phyloP scores from a whole-genome alignment of 2,797 vertebrate genomes.

The Heliangelus exortis region DNA sequence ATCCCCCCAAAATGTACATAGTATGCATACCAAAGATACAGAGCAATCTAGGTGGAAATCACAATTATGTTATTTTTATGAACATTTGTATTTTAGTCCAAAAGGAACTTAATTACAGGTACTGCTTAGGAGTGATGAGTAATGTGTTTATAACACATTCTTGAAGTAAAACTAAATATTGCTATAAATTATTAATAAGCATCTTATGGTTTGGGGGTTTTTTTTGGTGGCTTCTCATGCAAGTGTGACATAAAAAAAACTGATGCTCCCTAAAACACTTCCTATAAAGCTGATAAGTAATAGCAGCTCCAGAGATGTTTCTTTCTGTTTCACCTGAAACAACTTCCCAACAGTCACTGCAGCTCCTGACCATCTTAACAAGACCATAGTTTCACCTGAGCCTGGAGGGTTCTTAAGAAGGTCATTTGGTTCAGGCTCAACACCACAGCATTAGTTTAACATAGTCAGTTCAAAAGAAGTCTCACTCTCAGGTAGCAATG shows the following conservation, averaged over 20 bases:
- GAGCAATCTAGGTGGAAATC: not conserved
- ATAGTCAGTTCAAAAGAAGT: not conserved
- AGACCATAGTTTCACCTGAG: not conserved
- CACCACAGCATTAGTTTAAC: not conserved
- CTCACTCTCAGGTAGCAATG: not conserved
- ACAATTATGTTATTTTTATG: not conserved
- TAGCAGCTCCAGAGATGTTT: not conserved
- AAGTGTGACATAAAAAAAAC: not conserved
- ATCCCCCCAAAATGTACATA: not conserved
- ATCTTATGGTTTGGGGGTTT: not conserved
- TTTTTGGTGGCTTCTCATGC: not conserved
- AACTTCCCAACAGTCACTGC: not conserved
- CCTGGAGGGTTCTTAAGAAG: not conserved
- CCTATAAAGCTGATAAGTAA: not conserved
- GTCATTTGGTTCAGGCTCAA: not conserved
- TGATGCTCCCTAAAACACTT: not conserved
- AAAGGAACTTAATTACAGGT: not conserved
- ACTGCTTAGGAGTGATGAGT: not conserved
- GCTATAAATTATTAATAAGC: not conserved
- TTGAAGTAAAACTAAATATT: not conserved
- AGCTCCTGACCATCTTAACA: not conserved
- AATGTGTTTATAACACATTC: not conserved
- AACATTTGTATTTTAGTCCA: not conserved
- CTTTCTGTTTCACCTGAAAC: not conserved
- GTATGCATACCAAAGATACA: not conserved